Evolutionary conservation across 2,797 vertebrate genomes (phyloP).

Genomic region (Neosilurus hyrtlii): DNA sequence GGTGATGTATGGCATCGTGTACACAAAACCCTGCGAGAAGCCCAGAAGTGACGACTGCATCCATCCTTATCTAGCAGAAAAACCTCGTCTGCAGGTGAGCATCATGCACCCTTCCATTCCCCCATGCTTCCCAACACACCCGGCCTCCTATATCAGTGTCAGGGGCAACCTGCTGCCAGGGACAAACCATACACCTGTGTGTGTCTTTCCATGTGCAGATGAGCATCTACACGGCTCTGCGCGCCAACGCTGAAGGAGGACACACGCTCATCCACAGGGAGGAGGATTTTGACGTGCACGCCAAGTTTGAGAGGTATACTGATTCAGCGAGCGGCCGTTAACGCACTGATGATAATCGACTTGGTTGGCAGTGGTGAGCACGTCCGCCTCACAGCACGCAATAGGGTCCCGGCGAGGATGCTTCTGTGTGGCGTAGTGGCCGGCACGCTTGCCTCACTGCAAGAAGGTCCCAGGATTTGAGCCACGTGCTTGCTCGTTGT

Average conservation of each 20-base stretch:
- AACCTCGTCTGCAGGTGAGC: slow-evolving; percentile 88
- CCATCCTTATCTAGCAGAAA: slow-evolving; percentile 80
- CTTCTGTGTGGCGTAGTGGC: no score
- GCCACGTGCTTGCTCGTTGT: no score
- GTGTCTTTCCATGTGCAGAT: slow-evolving; percentile 68
- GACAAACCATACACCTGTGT: background rate
- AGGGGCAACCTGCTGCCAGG: background rate
- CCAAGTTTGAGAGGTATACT: slow-evolving; percentile 89
- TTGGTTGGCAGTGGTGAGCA: no score
- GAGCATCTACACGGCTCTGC: slow-evolving; percentile 84
- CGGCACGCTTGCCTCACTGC: no score
- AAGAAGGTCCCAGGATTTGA: no score
- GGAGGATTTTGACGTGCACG: slow-evolving; percentile 86
- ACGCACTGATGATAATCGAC: background rate
- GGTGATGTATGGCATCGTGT: slow-evolving; percentile 97
- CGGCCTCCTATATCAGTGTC: background rate
- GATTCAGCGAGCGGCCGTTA: background rate
- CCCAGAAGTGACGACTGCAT: slow-evolving; percentile 75
- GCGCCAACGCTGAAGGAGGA: slow-evolving; percentile 83
- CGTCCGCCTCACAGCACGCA: no score
- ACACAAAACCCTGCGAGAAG: slow-evolving; percentile 87
- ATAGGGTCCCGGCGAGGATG: no score
- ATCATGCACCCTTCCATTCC: background rate
- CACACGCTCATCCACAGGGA: slow-evolving; percentile 88
- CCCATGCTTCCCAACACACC: background rate